Evolutionary conservation across 2,888 invertebrate species (phyloP), one percentile per base, ranked within the genome.

Genomic region (Synergus gifuensis): DNA sequence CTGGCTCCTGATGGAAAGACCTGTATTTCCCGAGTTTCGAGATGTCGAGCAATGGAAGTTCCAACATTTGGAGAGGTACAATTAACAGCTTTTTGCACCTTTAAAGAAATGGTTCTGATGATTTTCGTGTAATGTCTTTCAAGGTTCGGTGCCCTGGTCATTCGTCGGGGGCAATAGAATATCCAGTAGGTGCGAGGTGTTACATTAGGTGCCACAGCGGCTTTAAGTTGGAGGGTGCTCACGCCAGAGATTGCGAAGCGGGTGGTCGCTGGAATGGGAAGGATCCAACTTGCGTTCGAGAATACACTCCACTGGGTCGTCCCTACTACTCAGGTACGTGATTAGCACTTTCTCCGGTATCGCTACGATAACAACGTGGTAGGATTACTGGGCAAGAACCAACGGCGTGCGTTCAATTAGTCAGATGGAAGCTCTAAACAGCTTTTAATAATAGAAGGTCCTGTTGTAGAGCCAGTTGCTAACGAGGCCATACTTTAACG

Each of bases 141-240:
- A 73, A 92, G 89, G 87, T 91, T 77, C 88, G 92, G 80, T 92
- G 91, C 81, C 90, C 91, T 7, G 92, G 92, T 40, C 86, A 89
- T 80, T 85, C 90, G 80, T 90, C 89, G 63, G 88, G 88, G 22
- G 87, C 88, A 28, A 44, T 82, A 81, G 88, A 88, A 84, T 91
- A 91, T 84, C 91, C 91, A 7, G 82, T 85, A 63, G 93, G 93
- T 22, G 92, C 93, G 16, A 91, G 92, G 86, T 94, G 94, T 86
- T 90, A 92, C 83, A 86, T 93, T 81, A 92, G 93, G 89, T 94
- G 94, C 86, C 91, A 93, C 78, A 89, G 92, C 84, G 95, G 94
- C 9, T 95, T 93, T 86, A 93, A 92, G 85, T 88, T 95, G 36
- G 90, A 93, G 73, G 95, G 95, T 44, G 92, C 94, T 12, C 89